phyloP scores from a whole-genome alignment of 1,140 invertebrate genomes.

The Drosophila pruinosa region DNA sequence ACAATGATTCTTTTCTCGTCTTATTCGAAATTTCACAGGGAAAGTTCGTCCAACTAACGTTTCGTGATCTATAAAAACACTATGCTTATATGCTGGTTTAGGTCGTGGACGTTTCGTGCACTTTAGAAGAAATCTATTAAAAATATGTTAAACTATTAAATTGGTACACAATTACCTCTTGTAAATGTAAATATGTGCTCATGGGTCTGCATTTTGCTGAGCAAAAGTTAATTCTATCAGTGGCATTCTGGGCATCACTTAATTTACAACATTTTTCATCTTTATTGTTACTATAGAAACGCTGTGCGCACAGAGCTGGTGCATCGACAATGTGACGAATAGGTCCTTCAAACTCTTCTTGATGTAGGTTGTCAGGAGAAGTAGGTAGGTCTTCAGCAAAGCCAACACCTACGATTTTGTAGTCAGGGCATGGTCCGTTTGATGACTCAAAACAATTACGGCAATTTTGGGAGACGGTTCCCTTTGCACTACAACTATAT shows the following conservation, averaged over 20 bases:
- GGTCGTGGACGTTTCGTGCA: conserved; percentile 44
- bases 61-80: conserved; percentile 37
- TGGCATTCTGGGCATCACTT: conserved; percentile 24
- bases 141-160: background rate
- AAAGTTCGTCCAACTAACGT: conserved; percentile 51
- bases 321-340: conserved; percentile 28
- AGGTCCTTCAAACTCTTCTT: conserved; percentile 32
- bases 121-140: conserved; percentile 5
- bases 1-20: conserved; percentile 37
- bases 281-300: background rate
- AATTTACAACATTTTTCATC: conserved; percentile 24
- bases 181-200: conserved; percentile 38
- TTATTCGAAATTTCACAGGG: conserved; percentile 52
- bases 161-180: conserved; percentile 33
- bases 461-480: background rate
- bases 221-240: conserved; percentile 37
- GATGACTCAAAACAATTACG: conserved; percentile 29
- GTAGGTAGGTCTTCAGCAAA: background rate
- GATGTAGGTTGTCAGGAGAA: background rate
- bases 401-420: background rate
- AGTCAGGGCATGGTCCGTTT: conserved; percentile 34
- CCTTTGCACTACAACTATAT: conserved; percentile 32
- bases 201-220: conserved; percentile 39
- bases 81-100: conserved; percentile 49
- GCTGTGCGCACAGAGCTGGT: conserved; percentile 23